These are phyloP conservation scores for Aradus depressus DNA, from an alignment of 2,888 invertebrate genomes.

Conservation along the genomic window DNA sequence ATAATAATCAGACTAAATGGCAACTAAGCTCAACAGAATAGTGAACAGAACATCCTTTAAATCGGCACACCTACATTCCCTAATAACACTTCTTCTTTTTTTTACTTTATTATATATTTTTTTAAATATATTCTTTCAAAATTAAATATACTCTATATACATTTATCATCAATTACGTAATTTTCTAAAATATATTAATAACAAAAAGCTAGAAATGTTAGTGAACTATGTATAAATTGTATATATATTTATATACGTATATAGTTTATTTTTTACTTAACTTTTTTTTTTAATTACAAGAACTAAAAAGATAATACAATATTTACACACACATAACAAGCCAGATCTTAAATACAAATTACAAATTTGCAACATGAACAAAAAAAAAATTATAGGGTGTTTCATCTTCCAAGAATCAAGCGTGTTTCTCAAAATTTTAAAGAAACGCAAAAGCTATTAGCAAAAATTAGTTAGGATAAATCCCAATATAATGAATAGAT, in stretches of 20 bases:
- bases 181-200: conserved; percentile 21
- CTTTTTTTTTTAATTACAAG: conserved; percentile 19
- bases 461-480: no score
- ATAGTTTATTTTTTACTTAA: no score
- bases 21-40: neutral
- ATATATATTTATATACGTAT: no score
- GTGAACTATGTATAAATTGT: conserved; percentile 13
- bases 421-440: no score
- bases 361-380: no score
- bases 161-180: conserved; percentile 20
- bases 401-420: no score
- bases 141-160: conserved; percentile 17
- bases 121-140: conserved; percentile 5
- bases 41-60: neutral
- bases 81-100: neutral
- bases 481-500: no score
- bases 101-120: neutral
- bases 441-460: no score
- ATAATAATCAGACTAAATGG: neutral
- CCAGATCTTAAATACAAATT: conserved; percentile 15
- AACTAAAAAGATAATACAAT: conserved; percentile 15
- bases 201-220: conserved; percentile 23
- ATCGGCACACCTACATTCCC: neutral
- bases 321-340: conserved; percentile 19
- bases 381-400: neutral